phyloP scores from a whole-genome alignment of 2,797 vertebrate species.

The Serranus cabrilla region DNA sequence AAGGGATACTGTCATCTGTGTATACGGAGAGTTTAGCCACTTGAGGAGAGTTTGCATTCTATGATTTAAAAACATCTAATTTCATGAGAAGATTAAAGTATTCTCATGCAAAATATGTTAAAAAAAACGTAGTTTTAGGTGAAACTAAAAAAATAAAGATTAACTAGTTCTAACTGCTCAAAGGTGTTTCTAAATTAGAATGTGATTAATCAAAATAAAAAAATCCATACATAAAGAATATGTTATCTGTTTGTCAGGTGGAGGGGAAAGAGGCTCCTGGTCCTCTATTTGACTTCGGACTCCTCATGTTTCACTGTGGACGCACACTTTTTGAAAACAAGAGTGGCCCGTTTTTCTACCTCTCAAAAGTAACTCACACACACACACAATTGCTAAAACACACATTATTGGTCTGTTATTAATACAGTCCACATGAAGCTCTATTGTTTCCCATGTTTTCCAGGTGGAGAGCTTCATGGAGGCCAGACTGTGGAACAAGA shows the following conservation, averaged over 20 bases:
- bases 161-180: not conserved
- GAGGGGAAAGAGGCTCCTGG: conserved; percentile 86
- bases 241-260: conserved; percentile 65
- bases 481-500: conserved; percentile 88
- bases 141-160: too few relatives aligned
- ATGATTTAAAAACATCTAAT: not conserved
- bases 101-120: not conserved
- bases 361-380: conserved; percentile 83
- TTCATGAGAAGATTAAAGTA: not conserved
- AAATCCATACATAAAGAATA: not conserved
- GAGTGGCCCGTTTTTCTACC: conserved; percentile 87
- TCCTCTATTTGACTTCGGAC: conserved; percentile 88
- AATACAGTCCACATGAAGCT: not conserved
- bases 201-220: not conserved
- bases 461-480: conserved; percentile 88
- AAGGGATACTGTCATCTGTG: too few relatives aligned
- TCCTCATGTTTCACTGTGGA: conserved; percentile 88
- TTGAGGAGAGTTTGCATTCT: not conserved
- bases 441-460: not conserved
- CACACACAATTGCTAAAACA: conserved; percentile 12
- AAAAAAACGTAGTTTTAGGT: too few relatives aligned
- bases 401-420: not conserved
- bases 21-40: too few relatives aligned
- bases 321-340: conserved; percentile 78
- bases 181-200: not conserved